Base-by-base conservation (phyloP, 2,113 vertebrate genomes). In the Ibidorhyncha struthersii region DNA sequence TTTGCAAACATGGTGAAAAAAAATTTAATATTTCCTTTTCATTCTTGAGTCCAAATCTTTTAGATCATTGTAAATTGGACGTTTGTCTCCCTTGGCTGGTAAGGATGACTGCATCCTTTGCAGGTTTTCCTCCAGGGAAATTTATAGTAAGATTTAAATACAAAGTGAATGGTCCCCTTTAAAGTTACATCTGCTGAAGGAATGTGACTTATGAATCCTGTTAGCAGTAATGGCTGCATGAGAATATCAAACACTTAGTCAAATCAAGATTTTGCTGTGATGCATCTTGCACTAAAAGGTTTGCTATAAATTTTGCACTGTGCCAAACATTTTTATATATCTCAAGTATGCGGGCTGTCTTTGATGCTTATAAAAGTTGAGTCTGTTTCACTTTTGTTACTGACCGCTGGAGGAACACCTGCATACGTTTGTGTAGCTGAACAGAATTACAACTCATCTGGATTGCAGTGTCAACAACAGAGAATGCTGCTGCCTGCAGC, bases 201-300 rank as follows among this genome's bases (percentile, higher is more conserved):
- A 88, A 83, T 86, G 78, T 96, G 94, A 96, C 95, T 97, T 95
- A 97, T 78, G 87, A 88, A 91, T 96, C 82, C 94, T 85, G 58
- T 94, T 87, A 96, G 78, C 74, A 77, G 74, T 80, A 93, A 86
- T 67, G 82, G 74, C 66, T 95, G 74, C 53, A 47, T 62, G 20
- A 96, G 84, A 66, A 77, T 94, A 88, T 91, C 93, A 94, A 91
- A 91, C 93, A 86, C 69, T 95, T 91, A 82, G 70, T 89, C 77
- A 91, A 93, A 96, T 89, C 74, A 85, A 84, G 81, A 77, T 84
- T 90, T 94, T 91, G 32, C 53, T 73, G 77, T 79, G 61, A 92
- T 90, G 55, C 85, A 83, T 91, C 86, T 91, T 7, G 1, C 65
- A 67, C 71, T 88, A 67, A 78, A 88, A 89, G 38, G 13, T 62